Evolutionary conservation across 2,113 vertebrate species (phyloP).

Genomic region (Xiphophorus couchianus): DNA sequence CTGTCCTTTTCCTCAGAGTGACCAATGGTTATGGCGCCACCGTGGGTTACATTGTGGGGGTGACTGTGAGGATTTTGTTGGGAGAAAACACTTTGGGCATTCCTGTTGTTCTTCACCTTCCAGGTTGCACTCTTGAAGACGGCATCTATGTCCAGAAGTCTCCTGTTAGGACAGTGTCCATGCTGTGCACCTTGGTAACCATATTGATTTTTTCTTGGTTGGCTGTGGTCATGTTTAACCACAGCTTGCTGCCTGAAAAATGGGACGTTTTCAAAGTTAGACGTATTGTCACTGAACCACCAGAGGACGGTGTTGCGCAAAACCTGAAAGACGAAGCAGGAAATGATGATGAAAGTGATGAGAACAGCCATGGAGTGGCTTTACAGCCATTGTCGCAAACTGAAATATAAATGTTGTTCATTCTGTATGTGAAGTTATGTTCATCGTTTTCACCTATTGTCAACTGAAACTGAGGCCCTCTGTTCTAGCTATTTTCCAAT

Average conservation of each 20-base stretch:
- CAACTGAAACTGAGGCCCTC: background rate
- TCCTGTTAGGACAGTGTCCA: conserved; percentile 74
- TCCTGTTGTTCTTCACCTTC: conserved; percentile 62
- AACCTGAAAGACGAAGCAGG: conserved; percentile 3
- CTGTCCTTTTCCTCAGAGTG: conserved; percentile 71
- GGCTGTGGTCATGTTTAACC: conserved; percentile 64
- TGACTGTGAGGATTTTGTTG: conserved; percentile 73
- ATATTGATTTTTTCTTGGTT: conserved; percentile 62
- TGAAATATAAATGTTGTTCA: background rate
- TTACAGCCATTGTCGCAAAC: conserved; percentile 25
- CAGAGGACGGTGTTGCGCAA: background rate
- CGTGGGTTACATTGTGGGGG: conserved; percentile 66
- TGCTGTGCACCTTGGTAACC: conserved; percentile 62
- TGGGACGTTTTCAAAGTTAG: conserved; percentile 77
- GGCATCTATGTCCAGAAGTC: conserved; percentile 71
- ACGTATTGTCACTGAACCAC: background rate
- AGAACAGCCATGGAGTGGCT: background rate
- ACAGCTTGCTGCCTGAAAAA: conserved; percentile 62
- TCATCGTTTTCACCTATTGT: background rate
- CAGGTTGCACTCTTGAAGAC: conserved; percentile 61
- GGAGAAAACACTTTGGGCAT: conserved; percentile 70
- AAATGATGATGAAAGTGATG: conserved; percentile 15
- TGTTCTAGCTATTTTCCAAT: background rate
- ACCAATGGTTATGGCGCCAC: conserved; percentile 57
- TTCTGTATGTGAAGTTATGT: background rate